A percentile compares a stretch with the other conserved stretches of the same genome.
These are phyloP conservation scores for Sturnira hondurensis DNA, from an alignment of 2,113 vertebrate genomes.

Conservation along the genomic window DNA sequence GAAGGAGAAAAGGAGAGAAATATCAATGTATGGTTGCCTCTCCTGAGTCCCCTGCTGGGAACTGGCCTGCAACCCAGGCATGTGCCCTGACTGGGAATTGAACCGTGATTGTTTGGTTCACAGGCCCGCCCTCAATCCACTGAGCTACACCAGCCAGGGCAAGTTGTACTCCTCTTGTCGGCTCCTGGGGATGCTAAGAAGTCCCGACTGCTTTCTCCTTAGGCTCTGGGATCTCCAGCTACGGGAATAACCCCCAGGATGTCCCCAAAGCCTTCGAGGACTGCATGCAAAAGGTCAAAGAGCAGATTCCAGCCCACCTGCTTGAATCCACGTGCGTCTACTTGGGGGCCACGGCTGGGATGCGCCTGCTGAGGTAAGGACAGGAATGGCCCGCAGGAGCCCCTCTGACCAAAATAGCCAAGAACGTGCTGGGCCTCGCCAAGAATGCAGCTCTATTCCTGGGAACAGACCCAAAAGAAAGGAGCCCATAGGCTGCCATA, in stretches of 20 bases:
- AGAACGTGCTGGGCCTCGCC: not conserved
- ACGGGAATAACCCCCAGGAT: slow-evolving; percentile 76
- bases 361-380: slow-evolving; percentile 92
- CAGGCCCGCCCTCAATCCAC: too few species aligned
- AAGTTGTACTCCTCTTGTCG: not conserved
- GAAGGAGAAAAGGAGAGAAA: too few species aligned
- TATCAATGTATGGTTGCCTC: too few species aligned
- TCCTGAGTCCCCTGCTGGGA: too few species aligned
- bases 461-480: not conserved
- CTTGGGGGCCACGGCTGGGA: slow-evolving; percentile 96
- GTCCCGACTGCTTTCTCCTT: slow-evolving; percentile 55
- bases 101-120: too few species aligned
- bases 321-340: slow-evolving; percentile 85
- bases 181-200: slow-evolving; percentile 50
- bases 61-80: too few species aligned
- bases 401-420: not conserved
- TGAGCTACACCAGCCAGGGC: too few species aligned
- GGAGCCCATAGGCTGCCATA: slow-evolving; percentile 43
- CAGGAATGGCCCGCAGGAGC: fast-evolving
- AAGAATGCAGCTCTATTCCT: slow-evolving; percentile 10
- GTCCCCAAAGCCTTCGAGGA: slow-evolving; percentile 79
- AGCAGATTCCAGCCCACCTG: slow-evolving; percentile 82
- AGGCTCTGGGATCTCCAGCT: slow-evolving; percentile 91
- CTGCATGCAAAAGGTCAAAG: slow-evolving; percentile 84
- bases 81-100: too few species aligned